Conservation (phyloP, 2,113 vertebrate species). For the Dolichotis patagonum region DNA sequence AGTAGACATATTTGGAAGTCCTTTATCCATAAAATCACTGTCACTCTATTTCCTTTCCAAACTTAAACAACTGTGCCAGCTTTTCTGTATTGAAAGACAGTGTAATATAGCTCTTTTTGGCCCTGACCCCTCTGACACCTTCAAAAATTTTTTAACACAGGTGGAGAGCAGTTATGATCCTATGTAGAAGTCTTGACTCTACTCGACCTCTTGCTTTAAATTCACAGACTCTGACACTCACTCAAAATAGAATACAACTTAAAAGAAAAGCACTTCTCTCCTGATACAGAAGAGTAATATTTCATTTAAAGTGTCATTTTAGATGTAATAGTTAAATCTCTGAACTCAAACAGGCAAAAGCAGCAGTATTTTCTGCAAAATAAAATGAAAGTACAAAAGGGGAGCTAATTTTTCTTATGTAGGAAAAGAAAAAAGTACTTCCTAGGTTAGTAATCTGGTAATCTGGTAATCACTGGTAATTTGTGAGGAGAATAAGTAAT, state of each 20-base stretch:
- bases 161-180: background rate
- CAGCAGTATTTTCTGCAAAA: constrained; percentile 17
- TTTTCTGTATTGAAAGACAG: background rate
- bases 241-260: constrained; percentile 18
- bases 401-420: background rate
- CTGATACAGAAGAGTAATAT: constrained; percentile 44
- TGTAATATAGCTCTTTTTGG: background rate
- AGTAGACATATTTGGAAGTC: background rate
- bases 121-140: background rate
- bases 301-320: constrained; percentile 50
- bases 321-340: background rate
- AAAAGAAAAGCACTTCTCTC: background rate
- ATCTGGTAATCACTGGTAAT: background rate
- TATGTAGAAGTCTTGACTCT: background rate
- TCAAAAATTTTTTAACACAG: background rate
- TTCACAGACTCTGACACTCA: background rate
- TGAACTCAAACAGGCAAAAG: background rate
- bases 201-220: background rate
- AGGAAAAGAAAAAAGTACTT: background rate
- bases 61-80: background rate
- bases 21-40: background rate
- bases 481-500: background rate
- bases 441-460: no score
- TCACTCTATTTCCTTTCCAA: background rate
- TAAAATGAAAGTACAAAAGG: background rate